Percentiles rank a stretch among this genome's conserved stretches.
These are phyloP conservation scores for Drosophila phalerata DNA, from an alignment of 2,888 invertebrate genomes.

Conservation along the genomic window DNA sequence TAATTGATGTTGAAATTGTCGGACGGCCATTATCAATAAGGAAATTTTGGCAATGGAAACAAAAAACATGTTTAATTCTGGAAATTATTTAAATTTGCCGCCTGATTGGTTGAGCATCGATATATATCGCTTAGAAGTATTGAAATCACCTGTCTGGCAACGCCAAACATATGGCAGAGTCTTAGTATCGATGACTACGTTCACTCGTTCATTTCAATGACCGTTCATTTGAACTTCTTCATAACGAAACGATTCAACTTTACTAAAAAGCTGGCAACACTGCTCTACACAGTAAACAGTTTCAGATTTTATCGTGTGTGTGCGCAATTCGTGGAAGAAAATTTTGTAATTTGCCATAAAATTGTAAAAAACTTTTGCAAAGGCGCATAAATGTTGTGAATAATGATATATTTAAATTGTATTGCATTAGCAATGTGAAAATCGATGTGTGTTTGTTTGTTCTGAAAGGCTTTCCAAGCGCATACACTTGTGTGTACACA, in stretches of 20 bases:
- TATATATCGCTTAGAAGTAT: background rate
- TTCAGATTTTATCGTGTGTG: conserved; percentile 70
- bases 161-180: background rate
- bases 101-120: background rate
- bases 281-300: conserved; percentile 65
- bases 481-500: conserved; percentile 40
- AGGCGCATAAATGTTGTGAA: conserved; percentile 24
- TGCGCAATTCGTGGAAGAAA: conserved; percentile 63
- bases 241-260: no score
- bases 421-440: conserved; percentile 32
- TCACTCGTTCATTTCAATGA: no score
- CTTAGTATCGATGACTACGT: background rate
- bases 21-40: no score
- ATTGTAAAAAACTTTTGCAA: conserved; percentile 11
- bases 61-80: no score
- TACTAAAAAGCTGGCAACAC: no score
- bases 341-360: conserved; percentile 43
- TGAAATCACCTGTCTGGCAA: background rate
- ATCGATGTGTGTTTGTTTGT: conserved; percentile 14
- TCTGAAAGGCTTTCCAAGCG: conserved; percentile 16
- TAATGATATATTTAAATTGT: background rate
- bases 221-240: no score
- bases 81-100: no score
- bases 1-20: background rate
- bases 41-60: no score